These are phyloP conservation scores for Scaptomyza graminum DNA, from an alignment of 1,140 invertebrate species.

Conservation along the genomic window DNA sequence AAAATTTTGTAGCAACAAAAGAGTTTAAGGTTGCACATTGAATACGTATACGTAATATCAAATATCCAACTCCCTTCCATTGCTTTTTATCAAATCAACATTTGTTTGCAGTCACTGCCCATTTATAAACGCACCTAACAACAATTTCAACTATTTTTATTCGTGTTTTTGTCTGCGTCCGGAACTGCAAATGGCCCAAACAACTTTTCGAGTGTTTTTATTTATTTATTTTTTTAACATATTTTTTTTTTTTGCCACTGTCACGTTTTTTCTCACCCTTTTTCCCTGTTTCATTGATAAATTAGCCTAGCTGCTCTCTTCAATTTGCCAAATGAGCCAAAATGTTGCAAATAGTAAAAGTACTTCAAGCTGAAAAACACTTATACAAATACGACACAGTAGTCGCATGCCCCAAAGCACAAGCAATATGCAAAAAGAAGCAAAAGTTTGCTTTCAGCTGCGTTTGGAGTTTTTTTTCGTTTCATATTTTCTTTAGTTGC, in stretches of 20 bases:
- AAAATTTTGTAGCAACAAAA: too few species aligned
- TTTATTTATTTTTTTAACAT: slow-evolving; percentile 2
- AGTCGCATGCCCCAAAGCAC: not conserved
- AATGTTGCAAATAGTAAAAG: not conserved
- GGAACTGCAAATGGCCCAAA: slow-evolving; percentile 20
- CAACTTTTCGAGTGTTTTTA: slow-evolving; percentile 9
- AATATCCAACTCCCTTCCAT: not conserved
- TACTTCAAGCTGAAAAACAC: not conserved
- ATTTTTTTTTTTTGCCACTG: slow-evolving; percentile 7
- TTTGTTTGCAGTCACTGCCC: not conserved
- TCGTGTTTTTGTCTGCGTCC: slow-evolving; percentile 34
- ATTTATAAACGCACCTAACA: slow-evolving; percentile 18
- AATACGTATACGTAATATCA: not conserved
- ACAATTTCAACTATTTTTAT: slow-evolving; percentile 7
- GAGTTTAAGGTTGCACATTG: too few species aligned
- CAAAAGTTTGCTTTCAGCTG: slow-evolving; percentile 5
- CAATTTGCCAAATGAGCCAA: slow-evolving; percentile 48
- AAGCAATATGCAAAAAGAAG: slow-evolving; percentile 26
- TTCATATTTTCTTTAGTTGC: too few species aligned
- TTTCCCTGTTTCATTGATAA: slow-evolving; percentile 40
- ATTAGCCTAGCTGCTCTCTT: slow-evolving; percentile 44
- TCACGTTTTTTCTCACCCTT: slow-evolving; percentile 17
- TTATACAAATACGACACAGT: slow-evolving; percentile 5
- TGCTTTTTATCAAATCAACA: not conserved
- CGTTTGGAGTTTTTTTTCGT: not conserved